Base-by-base conservation (phyloP, 2,797 vertebrate species). In the Rhabdomys pumilio region DNA sequence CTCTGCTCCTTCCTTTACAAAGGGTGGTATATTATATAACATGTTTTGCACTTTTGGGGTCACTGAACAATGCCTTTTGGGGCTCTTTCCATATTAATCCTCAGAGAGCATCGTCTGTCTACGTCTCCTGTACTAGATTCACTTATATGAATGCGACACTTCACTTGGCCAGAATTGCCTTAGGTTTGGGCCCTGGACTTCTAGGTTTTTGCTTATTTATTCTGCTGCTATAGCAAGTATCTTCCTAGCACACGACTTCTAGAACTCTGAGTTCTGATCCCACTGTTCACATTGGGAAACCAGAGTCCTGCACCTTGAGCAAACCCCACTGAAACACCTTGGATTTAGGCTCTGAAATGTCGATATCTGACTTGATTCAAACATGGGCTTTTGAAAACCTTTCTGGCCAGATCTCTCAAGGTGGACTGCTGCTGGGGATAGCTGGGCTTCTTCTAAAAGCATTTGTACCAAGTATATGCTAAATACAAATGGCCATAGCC, bases 371-470 rank as follows among this genome's bases (percentile, higher is more conserved):
- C 3, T 55, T 87, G 55, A 41, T 50, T 96, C 41, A 34, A 44
- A 91, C 22, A 31, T 79, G 5, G 88, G 77, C 82, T 89, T 82
- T 91, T n/a, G 19, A 44, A 75, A 13, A 89, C 1, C 12, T 13
- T 95, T 91, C 67, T 89, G 50, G 38, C 14, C 9, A 38, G 29
- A 81, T 38, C 89, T 96, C 44, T 83, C 31, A 95, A 69, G 50
- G 1, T 93, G n/a, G 17, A 29, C 59, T 24, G 31, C 47, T 17
- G n/a, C 72, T 79, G 31, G 82, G 67, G 75, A 89, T 86, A 94
- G 41, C 34, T 89, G 85, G 7, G 0, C 26, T 17, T 86, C 38
- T 47, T 1, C 57, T 31, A 65, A 80, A 65, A 92, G 85, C 89
- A 17, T 31, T n/a, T 83, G 65, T 67, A 44, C 8, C n/a, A 95